Evolutionary conservation across 2,797 vertebrate genomes (phyloP).

Genomic region (Ambastaia sidthimunki): DNA sequence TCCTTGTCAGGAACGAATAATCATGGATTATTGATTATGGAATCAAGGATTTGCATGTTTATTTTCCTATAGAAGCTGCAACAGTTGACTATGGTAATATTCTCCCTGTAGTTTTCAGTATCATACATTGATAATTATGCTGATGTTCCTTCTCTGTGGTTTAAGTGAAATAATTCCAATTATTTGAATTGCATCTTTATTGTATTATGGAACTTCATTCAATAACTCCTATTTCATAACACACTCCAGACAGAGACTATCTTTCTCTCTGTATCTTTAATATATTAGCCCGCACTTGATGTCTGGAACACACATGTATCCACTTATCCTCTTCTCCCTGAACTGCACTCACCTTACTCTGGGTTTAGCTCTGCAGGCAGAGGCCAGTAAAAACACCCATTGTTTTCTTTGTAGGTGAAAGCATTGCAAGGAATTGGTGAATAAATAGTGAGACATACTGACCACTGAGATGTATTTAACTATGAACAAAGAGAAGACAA

Average conservation of each 20-base stretch:
- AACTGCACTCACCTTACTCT: slow-evolving; percentile 52
- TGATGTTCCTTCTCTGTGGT: not conserved
- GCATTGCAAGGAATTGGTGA: slow-evolving; percentile 21
- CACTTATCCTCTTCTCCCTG: slow-evolving; percentile 55
- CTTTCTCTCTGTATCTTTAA: not conserved
- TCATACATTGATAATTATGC: too few species aligned
- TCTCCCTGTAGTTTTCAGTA: too few species aligned
- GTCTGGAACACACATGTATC: slow-evolving; percentile 49
- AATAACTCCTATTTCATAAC: not conserved
- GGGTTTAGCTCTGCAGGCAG: slow-evolving; percentile 43
- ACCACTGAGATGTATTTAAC: slow-evolving; percentile 9
- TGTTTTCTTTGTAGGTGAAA: slow-evolving; percentile 52
- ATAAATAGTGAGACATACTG: slow-evolving; percentile 25
- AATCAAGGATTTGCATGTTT: not conserved
- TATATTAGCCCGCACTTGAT: not conserved
- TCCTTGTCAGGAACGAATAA: too few species aligned
- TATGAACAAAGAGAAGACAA: slow-evolving; percentile 6
- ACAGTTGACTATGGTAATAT: not conserved
- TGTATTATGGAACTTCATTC: not conserved
- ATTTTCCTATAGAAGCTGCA: not conserved
- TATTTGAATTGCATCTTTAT: too few species aligned
- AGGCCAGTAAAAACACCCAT: slow-evolving; percentile 54
- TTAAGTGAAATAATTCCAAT: not conserved
- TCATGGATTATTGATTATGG: not conserved
- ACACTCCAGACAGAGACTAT: slow-evolving; percentile 12